Evolutionary conservation across 2,888 invertebrate genomes (phyloP), one percentile per base, ranked within the genome.

Genomic region (Pocota personata): DNA sequence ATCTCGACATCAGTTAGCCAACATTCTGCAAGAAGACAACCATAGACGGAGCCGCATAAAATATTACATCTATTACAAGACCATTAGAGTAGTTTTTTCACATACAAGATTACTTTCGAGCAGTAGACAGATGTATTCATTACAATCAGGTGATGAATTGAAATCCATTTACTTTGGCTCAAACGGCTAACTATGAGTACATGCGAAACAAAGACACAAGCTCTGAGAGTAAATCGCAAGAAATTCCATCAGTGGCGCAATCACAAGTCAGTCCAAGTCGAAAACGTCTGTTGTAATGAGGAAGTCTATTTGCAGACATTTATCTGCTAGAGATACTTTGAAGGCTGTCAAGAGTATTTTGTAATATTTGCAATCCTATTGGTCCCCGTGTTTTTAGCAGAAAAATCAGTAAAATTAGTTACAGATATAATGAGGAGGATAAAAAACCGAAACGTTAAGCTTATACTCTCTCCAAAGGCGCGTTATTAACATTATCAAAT

Each of bases 141-240:
- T 80, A 43, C 60, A 60, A 75, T 80, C 60, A 76, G 58, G 75
- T 76, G 80, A 80, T 80, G 67, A 80, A 80, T 80, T 67, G 66
- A 75, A 60, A 80, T 67, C 40, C 75, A 67, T 67, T 80, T 67
- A 50, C 64, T 66, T 72, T 21, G 19, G 2, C 27, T 73, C 35
- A 19, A 73, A 64, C 58, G 35, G 8, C 58, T 80, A 52, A 57
- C 35, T 35, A n/a, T n/a, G n/a, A n/a, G n/a, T n/a, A 79, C 32
- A 79, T 37, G 30, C 50, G 37, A 50, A 66, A 75, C 76, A 76
- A 82, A 62, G 69, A 57, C 21, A 46, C 30, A 37, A 48, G 8
- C 48, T 64, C 21, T 62, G 57, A 58, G 35, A 67, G 14, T 8
- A 21, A 48, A 16, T 35, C 58, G 50, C 67, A 67, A 67, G 8